Evolutionary conservation across 2,797 vertebrate genomes (phyloP), one percentile per base, ranked within the genome.

Genomic region (Sebastes oblongus): DNA sequence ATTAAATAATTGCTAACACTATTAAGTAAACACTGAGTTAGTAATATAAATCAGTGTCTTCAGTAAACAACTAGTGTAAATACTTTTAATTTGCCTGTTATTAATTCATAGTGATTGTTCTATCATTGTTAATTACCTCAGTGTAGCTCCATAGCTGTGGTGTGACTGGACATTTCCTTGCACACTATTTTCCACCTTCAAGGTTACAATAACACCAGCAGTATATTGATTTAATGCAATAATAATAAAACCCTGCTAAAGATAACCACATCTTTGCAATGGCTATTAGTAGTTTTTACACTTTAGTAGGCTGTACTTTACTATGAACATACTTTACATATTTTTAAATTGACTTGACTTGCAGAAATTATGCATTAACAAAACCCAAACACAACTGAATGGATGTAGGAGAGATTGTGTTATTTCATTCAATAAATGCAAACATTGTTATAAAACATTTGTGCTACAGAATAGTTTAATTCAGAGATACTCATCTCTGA

Each of bases 351-450:
- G 29, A 55, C 9, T 42, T n/a, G 27, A 32, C 7, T 39, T 72
- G 32, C 64, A 66, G 11, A 70, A 60, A 77, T 3, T 12, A 4
- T 52, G 52, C 24, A 46, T 36, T 11, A 56, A 74, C 14, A 75
- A 69, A 78, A 70, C 10, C n/a, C 24, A 70, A 59, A 75, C 42
- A 82, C 30, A 59, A 20, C n/a, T 30, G 6, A 71, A 32, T 13
- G 8, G 22, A 25, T 69, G 54, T 66, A 65, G 79, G 81, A 74
- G 13, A 79, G 34, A 65, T 52, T 12, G 61, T 80, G 52, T 73
- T 79, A 81, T 66, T 87, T 80, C 50, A 76, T 79, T 88, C 27
- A 80, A 85, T 76, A 73, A 81, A 89, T 70, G 75, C 68, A 82
- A 79, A 90, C 70, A 80, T 20, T 64, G 75, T 77, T 81, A 83